These are phyloP conservation scores for Diadegma fenestrale DNA, from an alignment of 2,888 invertebrate genomes.

Conservation along the genomic window DNA sequence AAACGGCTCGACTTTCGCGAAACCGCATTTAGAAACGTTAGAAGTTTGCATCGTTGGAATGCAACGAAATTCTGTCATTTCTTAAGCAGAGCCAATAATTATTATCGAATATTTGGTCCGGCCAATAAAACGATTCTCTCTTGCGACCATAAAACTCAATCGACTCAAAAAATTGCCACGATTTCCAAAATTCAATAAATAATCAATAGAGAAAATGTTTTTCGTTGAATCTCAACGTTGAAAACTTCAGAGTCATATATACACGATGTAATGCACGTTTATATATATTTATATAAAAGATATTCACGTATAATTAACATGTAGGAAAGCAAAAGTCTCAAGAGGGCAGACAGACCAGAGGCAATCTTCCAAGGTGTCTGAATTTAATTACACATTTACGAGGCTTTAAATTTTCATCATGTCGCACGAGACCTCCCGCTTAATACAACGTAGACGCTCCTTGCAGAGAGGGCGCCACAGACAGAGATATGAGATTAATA, in stretches of 20 bases:
- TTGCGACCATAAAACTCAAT: no score
- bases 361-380: conserved; percentile 56
- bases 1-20: no score
- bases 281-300: not conserved
- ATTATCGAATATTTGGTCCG: no score
- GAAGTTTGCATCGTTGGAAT: no score
- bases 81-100: no score
- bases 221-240: not conserved
- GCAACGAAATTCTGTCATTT: no score
- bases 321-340: not conserved
- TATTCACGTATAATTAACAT: conserved; percentile 3
- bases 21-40: no score
- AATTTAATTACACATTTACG: conserved; percentile 71
- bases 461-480: conserved; percentile 12
- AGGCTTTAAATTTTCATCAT: conserved; percentile 66
- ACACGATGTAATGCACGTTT: conserved; percentile 3
- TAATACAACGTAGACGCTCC: conserved; percentile 47
- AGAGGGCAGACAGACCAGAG: conserved; percentile 25
- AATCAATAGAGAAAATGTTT: no score
- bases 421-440: conserved; percentile 29
- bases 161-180: no score
- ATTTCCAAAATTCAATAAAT: no score
- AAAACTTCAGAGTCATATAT: no score
- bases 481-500: conserved; percentile 65
- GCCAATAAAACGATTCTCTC: no score